Conservation (phyloP, 2,888 invertebrate species). For the Autographa pulchrina region DNA sequence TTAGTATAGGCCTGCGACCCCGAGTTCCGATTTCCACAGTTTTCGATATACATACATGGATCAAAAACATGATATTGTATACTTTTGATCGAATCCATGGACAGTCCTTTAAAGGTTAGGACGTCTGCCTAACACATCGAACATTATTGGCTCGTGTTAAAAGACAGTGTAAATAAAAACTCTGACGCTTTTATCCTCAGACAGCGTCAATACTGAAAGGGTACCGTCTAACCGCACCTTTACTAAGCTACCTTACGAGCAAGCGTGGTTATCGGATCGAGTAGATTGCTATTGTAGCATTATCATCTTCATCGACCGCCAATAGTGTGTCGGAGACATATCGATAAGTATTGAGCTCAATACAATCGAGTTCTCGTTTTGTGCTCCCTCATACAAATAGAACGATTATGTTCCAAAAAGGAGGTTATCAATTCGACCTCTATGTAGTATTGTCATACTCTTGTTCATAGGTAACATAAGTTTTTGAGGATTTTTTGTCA, state of each 20-base stretch:
- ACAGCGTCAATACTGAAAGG: background rate
- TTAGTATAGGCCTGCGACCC: no score
- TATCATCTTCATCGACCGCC: slow-evolving; percentile 44
- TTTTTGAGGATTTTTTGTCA: no score
- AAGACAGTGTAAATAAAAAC: no score
- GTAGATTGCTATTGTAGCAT: slow-evolving; percentile 48
- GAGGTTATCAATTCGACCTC: background rate
- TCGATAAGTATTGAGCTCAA: slow-evolving; percentile 38
- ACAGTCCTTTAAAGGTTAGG: no score
- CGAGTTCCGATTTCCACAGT: no score
- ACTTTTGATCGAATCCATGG: no score
- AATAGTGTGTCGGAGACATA: slow-evolving; percentile 42
- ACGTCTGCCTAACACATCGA: no score
- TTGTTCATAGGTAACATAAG: no score
- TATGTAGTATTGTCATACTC: background rate
- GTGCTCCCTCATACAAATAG: background rate
- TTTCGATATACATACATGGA: no score
- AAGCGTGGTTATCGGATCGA: slow-evolving; percentile 46
- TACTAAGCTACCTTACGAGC: slow-evolving; percentile 24
- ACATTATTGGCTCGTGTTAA: no score
- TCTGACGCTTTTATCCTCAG: no score
- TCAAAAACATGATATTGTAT: no score
- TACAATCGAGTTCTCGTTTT: slow-evolving; percentile 18
- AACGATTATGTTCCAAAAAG: background rate
- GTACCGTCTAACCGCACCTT: slow-evolving; percentile 19